Percentiles rank a stretch among this genome's conserved stretches.
Conservation (phyloP, 2,797 vertebrate species). For the Pampus argenteus region DNA sequence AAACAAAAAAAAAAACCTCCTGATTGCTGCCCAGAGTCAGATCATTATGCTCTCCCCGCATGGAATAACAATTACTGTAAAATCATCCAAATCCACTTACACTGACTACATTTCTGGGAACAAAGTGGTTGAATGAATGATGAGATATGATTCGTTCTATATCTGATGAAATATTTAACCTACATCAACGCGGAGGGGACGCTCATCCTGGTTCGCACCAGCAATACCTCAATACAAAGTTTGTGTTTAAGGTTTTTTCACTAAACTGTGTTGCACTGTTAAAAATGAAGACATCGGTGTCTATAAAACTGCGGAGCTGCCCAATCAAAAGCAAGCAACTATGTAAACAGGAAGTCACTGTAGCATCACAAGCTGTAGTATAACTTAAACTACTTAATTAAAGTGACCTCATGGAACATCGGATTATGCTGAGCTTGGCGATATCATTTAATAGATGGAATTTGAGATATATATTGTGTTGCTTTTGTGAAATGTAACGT, state of each 20-base stretch:
- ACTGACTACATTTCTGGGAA: neutral
- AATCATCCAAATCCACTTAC: conserved; percentile 6
- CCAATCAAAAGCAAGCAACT: too few relatives aligned
- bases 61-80: neutral
- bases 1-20: neutral
- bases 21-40: neutral
- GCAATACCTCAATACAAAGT: neutral
- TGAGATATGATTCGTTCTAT: neutral
- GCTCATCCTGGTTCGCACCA: neutral
- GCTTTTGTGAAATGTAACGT: too few relatives aligned
- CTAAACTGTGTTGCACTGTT: neutral
- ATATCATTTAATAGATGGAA: too few relatives aligned
- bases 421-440: too few relatives aligned
- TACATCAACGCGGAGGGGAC: neutral
- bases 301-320: too few relatives aligned
- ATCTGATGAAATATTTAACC: neutral
- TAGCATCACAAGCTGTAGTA: too few relatives aligned
- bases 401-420: too few relatives aligned
- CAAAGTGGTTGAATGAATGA: neutral
- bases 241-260: neutral
- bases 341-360: too few relatives aligned
- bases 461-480: too few relatives aligned
- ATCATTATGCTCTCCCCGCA: neutral
- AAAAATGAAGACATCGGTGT: neutral
- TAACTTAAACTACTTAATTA: too few relatives aligned